A percentile compares a stretch with the other conserved stretches of the same genome.
Conservation (phyloP, 2,797 vertebrate genomes). For the Tarsius wallacei region DNA sequence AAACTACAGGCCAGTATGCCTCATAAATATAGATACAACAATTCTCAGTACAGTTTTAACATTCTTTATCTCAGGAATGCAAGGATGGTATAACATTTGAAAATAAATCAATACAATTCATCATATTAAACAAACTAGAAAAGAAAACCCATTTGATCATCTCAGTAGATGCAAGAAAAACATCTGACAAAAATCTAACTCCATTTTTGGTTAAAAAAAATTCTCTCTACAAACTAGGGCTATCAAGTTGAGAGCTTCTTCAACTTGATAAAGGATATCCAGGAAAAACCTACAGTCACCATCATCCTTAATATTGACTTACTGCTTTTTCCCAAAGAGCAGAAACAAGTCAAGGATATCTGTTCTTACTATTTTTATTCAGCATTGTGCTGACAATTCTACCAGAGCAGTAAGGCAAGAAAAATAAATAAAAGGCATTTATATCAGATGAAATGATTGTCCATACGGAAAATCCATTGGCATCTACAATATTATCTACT, state of each 20-base stretch:
- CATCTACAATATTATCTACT: neutral
- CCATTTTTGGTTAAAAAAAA: neutral
- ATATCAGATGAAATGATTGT: neutral
- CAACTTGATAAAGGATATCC: neutral
- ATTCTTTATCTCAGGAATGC: neutral
- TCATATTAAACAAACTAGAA: neutral
- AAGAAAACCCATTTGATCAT: neutral
- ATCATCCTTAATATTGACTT: neutral
- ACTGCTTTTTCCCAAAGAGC: neutral
- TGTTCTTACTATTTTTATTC: neutral
- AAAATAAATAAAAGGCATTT: neutral
- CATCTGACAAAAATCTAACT: neutral
- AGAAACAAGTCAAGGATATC: neutral
- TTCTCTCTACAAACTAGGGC: neutral
- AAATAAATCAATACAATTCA: neutral
- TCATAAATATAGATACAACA: neutral
- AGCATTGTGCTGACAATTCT: neutral
- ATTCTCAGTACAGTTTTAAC: neutral
- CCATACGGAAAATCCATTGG: neutral
- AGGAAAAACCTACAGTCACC: neutral
- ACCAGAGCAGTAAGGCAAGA: neutral
- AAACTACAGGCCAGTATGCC: neutral
- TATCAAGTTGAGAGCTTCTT: neutral
- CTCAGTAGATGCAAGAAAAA: neutral
- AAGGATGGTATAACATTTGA: neutral